A percentile compares a stretch with the other conserved stretches of the same genome.
phyloP scores from a whole-genome alignment of 2,888 invertebrate species.

The Drosophila mimetica region DNA sequence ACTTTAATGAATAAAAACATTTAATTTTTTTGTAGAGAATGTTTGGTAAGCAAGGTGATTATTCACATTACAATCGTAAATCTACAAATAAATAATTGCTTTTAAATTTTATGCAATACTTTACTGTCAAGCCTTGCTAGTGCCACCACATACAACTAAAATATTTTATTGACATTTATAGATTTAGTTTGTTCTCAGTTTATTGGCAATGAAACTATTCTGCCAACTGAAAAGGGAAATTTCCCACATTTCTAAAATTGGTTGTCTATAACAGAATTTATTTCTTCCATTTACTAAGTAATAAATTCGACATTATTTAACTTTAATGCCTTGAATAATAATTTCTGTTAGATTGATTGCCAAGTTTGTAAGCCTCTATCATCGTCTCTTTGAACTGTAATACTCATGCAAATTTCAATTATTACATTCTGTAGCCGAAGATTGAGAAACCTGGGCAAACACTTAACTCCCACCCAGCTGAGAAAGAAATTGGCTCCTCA shows the following conservation, averaged over 20 bases:
- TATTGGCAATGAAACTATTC: neutral
- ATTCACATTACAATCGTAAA: too few relatives aligned
- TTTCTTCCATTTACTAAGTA: neutral
- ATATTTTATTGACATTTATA: neutral
- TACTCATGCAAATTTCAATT: conserved; percentile 42
- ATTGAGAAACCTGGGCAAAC: conserved; percentile 14
- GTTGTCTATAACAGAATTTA: too few relatives aligned
- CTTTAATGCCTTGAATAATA: neutral
- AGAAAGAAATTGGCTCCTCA: conserved; percentile 10
- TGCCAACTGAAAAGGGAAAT: neutral
- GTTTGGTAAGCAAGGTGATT: too few relatives aligned
- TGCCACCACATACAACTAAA: neutral
- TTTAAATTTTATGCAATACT: too few relatives aligned
- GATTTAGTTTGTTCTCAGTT: neutral
- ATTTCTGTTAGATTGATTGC: conserved; percentile 14
- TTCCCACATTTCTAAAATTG: too few relatives aligned
- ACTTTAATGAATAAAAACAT: too few relatives aligned
- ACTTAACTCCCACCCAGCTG: conserved; percentile 8
- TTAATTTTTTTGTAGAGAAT: too few relatives aligned
- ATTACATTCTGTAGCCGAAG: conserved; percentile 27
- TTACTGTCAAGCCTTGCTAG: too few relatives aligned
- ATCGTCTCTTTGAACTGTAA: conserved; percentile 18
- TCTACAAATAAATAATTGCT: too few relatives aligned
- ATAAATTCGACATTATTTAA: neutral
- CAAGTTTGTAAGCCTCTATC: conserved; percentile 6